Base-by-base conservation (phyloP, 2,888 invertebrate genomes). In the Malthinus seriepunctatus region DNA sequence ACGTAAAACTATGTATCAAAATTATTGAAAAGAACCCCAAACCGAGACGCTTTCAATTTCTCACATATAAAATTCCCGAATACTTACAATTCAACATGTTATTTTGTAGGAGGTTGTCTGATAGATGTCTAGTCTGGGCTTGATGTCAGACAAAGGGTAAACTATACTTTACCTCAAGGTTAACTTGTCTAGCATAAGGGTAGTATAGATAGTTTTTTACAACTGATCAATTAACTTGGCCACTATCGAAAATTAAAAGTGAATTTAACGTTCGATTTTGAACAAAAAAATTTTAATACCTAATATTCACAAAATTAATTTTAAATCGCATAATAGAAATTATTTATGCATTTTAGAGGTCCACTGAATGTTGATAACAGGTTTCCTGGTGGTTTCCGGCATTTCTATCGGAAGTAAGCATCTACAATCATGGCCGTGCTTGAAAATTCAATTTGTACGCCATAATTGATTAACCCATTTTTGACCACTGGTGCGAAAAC, bases 381-480 rank as follows among this genome's bases (percentile, higher is more conserved):
- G 67, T 69, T 69, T 68, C 67, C 69, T 67, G 65, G 56, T 66
- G 65, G 67, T 69, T 68, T 70, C 68, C 67, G 68, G 66, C 64
- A 60, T 59, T 63, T 64, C 62, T 51, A 60, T 63, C 67, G 69
- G 69, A 69, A 68, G 65, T 64, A 48, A 63, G 63, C 63, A 59
- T 60, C 56, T 56, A 62, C 63, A 67, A 65, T 63, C 66, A 63
- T 61, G 64, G 60, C 55, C 53, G 67, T 67, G 66, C 67, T 67
- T 70, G 70, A 66, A 69, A 70, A 70, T 70, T 68, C 66, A 68
- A 70, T 69, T 70, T 23, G 23, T 23, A 23, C 23, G 23, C 23
- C 23, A 23, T 23, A 23, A 23, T 23, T 23, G 23, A 23, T 23
- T 23, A 23, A 23, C n/a, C n/a, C n/a, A n/a, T n/a, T n/a, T n/a